These are phyloP conservation scores for Rallus limicola DNA, from an alignment of 2,113 vertebrate genomes.

Conservation along the genomic window DNA sequence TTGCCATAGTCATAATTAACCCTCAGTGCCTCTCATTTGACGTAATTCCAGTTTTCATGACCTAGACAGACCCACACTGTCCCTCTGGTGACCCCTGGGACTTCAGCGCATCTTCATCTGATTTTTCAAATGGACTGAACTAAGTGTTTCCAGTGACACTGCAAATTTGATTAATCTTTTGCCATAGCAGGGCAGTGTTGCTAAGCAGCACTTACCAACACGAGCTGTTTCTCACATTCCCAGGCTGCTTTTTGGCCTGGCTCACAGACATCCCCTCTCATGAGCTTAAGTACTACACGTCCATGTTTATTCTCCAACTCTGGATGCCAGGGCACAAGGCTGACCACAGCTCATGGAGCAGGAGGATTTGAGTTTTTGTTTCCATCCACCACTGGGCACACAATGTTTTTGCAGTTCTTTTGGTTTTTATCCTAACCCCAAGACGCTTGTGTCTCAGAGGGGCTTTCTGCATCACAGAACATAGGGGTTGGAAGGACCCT, in stretches of 20 bases:
- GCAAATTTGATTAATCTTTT: constrained; percentile 30
- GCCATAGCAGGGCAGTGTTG: constrained; percentile 61
- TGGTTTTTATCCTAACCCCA: background rate
- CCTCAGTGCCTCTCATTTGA: constrained; percentile 7
- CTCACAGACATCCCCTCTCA: background rate
- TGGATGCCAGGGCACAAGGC: background rate
- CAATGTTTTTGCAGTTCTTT: background rate
- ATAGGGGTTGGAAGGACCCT: too few species aligned
- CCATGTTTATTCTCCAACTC: background rate
- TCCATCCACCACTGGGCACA: rapidly evolving
- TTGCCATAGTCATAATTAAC: constrained; percentile 14
- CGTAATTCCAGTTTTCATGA: background rate
- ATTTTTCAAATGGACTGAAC: constrained; percentile 14
- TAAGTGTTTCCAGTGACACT: constrained; percentile 3
- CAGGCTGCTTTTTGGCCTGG: background rate
- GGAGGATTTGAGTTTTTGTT: background rate
- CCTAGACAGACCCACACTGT: background rate
- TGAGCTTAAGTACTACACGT: rapidly evolving
- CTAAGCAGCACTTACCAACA: constrained; percentile 55
- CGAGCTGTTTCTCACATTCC: background rate
- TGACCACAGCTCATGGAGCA: rapidly evolving
- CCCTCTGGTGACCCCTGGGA: constrained; percentile 32
- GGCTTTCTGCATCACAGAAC: background rate
- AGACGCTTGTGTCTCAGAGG: background rate
- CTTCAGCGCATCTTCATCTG: background rate